Conservation (phyloP, 2,113 vertebrate genomes). For the Sphaerodactylus townsendi region DNA sequence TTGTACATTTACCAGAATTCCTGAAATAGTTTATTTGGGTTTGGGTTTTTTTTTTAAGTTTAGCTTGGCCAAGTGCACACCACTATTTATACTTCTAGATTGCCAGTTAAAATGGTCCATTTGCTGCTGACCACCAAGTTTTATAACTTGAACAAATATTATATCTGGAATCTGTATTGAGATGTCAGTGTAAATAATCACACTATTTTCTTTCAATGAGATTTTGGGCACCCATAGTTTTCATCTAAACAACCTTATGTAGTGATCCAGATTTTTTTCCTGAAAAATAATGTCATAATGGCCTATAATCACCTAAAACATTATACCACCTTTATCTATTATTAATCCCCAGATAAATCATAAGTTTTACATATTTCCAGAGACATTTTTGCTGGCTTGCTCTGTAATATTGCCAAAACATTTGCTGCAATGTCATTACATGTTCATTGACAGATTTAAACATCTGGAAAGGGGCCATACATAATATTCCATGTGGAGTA, state of each 20-base stretch:
- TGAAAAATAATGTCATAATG: not conserved
- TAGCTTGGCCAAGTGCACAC: too few relatives aligned
- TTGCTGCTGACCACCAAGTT: not conserved
- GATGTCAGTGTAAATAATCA: not conserved
- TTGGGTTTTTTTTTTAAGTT: not conserved
- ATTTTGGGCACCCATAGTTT: not conserved
- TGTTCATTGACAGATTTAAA: not conserved
- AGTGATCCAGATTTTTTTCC: not conserved
- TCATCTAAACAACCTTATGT: not conserved
- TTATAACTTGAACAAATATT: not conserved
- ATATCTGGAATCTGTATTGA: not conserved
- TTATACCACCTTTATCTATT: not conserved
- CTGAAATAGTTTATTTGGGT: too few relatives aligned
- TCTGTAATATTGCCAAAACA: not conserved
- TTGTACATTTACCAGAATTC: not conserved
- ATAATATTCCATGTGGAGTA: not conserved
- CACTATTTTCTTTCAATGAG: not conserved
- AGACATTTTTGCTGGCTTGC: not conserved
- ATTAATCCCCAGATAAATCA: not conserved
- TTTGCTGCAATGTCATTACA: not conserved
- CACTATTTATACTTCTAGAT: slow-evolving; percentile 4
- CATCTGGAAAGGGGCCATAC: not conserved
- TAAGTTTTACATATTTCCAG: not conserved
- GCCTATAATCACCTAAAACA: not conserved
- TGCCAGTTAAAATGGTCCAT: not conserved